Evolutionary conservation across 1,140 invertebrate genomes (phyloP), one percentile per base, ranked within the genome.

Genomic region (Drosophila nikananu): DNA sequence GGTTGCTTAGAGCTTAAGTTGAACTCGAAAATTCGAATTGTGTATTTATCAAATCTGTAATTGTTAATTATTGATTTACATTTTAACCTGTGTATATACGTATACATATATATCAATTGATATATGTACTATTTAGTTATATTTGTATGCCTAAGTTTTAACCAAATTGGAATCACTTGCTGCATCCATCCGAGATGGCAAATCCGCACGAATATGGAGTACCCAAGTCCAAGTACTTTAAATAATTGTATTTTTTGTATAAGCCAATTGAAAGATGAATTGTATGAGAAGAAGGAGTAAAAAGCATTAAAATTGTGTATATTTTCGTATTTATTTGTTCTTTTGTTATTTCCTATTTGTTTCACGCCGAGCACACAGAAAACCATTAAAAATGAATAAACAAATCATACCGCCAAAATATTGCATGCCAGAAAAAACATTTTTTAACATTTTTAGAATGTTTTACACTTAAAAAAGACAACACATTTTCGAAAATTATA

Each of bases 181-280:
- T 80, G 64, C 67, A 68, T 77, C 77, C 81, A 83, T 83, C 81
- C 65, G 81, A 83, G 81, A 84, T 84, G 81, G 81, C 81, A 84
- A 37, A 51, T 35, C 54, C 54, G 68, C 67, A 73, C 32, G 67
- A 73, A 41, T 72, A 49, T 59, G 67, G 68, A 72, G 17, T 58
- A 44, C 39, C 27, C 30, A 63, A 44, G 27, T 66, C 58, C 39
- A n/a, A n/a, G 8, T 41, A 63, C 12, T 60, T 44, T 72, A 81
- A 70, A 39, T 71, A 71, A 61, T 54, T 79, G 32, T 64, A 79
- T 72, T 23, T 30, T 71, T 64, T 51, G 23, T 63, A 55, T 39
- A 48, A 52, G 59, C 46, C 41, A 51, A 42, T 37, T 80, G 76
- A 71, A 65, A 10, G 62, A 63, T 73, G 59, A 84, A 68, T 86